A percentile compares a stretch with the other conserved stretches of the same genome.
Conservation (phyloP, 1,140 invertebrate species). For the Lepidurus couesii region DNA sequence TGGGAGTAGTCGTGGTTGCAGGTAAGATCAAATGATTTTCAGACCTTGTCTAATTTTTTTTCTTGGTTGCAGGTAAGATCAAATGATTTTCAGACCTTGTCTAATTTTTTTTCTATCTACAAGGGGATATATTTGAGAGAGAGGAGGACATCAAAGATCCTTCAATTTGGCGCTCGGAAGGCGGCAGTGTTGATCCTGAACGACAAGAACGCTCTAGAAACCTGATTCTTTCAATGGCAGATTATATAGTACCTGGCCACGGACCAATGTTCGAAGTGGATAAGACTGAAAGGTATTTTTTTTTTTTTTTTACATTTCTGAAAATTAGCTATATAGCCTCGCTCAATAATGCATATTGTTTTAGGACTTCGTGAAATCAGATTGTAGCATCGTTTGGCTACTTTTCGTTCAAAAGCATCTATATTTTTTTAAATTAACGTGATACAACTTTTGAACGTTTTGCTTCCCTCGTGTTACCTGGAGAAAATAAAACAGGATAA, state of each 20-base stretch:
- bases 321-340: background rate
- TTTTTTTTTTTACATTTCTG: background rate
- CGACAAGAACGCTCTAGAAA: conserved; percentile 62
- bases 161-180: conserved; percentile 63
- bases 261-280: conserved; percentile 63
- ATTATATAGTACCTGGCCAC: conserved; percentile 87
- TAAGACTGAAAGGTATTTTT: conserved; percentile 30
- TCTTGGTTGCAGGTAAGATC: no score
- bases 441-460: no score
- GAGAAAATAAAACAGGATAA: background rate
- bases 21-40: conserved; percentile 48
- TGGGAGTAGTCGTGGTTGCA: conserved; percentile 59
- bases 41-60: conserved; percentile 25
- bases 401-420: no score
- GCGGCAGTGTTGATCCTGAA: conserved; percentile 64
- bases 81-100: no score
- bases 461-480: background rate
- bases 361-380: no score
- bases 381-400: no score
- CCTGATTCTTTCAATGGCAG: conserved; percentile 61
- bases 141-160: conserved; percentile 69
- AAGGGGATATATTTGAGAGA: conserved; percentile 80
- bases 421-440: no score
- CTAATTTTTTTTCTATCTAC: conserved; percentile 34
- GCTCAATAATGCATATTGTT: no score